These are phyloP conservation scores for Scolopax bukidnonensis DNA, from an alignment of 2,797 vertebrate species.

Conservation along the genomic window DNA sequence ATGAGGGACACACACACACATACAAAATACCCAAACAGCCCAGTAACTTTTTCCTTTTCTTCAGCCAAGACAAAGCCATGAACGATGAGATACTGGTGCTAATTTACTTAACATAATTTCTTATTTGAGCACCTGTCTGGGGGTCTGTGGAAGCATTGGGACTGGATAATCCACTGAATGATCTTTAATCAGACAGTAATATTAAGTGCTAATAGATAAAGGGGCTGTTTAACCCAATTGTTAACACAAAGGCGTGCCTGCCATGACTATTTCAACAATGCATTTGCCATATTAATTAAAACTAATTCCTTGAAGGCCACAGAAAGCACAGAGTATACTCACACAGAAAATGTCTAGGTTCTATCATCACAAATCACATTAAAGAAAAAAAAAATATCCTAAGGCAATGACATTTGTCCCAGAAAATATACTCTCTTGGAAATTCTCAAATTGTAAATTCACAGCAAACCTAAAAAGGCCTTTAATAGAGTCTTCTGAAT, in stretches of 20 bases:
- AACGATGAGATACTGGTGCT: background rate
- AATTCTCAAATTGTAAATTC: constrained; percentile 43
- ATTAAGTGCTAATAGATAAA: constrained; percentile 62
- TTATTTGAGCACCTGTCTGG: constrained; percentile 48
- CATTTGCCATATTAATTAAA: constrained; percentile 52
- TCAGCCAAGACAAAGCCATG: background rate
- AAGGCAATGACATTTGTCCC: constrained; percentile 38
- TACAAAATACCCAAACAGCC: background rate
- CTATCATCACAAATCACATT: constrained; percentile 31
- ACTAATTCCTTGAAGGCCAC: constrained; percentile 53
- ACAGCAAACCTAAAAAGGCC: constrained; percentile 20
- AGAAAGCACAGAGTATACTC: constrained; percentile 10
- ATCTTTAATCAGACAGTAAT: constrained; percentile 61
- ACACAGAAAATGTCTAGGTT: constrained; percentile 24
- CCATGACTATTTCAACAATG: constrained; percentile 43
- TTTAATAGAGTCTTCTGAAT: constrained; percentile 12
- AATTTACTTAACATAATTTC: constrained; percentile 44
- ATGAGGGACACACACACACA: background rate
- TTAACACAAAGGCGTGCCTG: constrained; percentile 40
- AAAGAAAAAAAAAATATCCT: constrained; percentile 22
- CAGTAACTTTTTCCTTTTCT: background rate
- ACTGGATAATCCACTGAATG: constrained; percentile 4
- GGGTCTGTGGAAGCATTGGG: background rate
- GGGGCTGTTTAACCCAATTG: constrained; percentile 26
- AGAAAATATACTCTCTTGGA: constrained; percentile 49